A percentile compares a stretch with the other conserved stretches of the same genome.
These are phyloP conservation scores for Eleutherodactylus coqui DNA, from an alignment of 2,797 vertebrate genomes.

Conservation along the genomic window DNA sequence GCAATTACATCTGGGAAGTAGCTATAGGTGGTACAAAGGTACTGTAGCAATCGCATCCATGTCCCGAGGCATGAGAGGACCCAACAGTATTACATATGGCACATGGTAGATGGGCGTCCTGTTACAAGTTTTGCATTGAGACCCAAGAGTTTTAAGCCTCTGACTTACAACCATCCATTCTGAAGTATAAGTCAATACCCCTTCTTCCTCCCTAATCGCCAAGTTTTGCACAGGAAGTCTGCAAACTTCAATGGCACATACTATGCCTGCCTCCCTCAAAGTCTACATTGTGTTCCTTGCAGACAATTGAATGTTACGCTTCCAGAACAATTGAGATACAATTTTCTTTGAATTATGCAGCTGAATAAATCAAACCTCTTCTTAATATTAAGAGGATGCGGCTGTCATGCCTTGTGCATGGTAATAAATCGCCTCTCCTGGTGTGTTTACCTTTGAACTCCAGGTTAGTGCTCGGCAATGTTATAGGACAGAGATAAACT, in stretches of 20 bases:
- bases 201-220: not conserved
- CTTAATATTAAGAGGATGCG: constrained; percentile 49
- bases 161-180: not conserved
- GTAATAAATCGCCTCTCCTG: constrained; percentile 62
- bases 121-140: too few relatives aligned
- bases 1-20: too few relatives aligned
- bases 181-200: not conserved
- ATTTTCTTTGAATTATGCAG: constrained; percentile 21
- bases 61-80: too few relatives aligned
- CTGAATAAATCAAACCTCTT: constrained; percentile 53
- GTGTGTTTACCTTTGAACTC: constrained; percentile 69
- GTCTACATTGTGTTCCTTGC: not conserved
- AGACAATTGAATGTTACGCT: constrained; percentile 24
- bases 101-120: too few relatives aligned
- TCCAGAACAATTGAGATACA: constrained; percentile 4
- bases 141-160: not conserved
- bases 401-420: not conserved
- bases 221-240: not conserved
- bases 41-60: too few relatives aligned
- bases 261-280: not conserved
- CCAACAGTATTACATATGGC: too few relatives aligned
- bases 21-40: too few relatives aligned
- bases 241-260: not conserved
- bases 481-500: constrained; percentile 69
- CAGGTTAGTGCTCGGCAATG: constrained; percentile 66